These are phyloP conservation scores for Phenacoccus solenopsis DNA, from an alignment of 1,140 invertebrate genomes.

Conservation along the genomic window DNA sequence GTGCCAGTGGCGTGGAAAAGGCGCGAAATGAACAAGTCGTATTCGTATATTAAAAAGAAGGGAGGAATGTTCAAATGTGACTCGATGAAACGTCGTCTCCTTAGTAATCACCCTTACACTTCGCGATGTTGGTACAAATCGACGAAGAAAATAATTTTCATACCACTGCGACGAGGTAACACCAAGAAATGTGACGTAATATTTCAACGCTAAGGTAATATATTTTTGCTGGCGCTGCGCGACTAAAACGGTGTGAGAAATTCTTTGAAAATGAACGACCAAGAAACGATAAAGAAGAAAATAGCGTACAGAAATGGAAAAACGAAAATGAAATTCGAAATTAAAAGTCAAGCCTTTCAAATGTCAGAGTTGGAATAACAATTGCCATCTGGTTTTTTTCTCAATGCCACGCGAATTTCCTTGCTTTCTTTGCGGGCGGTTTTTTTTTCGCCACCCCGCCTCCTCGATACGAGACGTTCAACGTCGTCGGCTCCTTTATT, in stretches of 20 bases:
- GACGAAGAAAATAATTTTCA: neutral
- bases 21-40: neutral
- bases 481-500: neutral
- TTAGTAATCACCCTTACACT: neutral
- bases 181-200: neutral
- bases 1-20: no score
- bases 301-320: conserved; percentile 1
- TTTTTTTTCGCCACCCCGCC: neutral
- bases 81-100: neutral
- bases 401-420: neutral
- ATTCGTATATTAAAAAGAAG: neutral
- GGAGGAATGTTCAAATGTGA: neutral
- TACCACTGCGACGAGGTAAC: neutral
- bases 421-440: neutral
- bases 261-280: neutral
- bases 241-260: neutral
- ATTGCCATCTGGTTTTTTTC: conserved; percentile 1
- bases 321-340: conserved; percentile 3
- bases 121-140: neutral
- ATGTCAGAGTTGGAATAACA: conserved; percentile 1
- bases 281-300: no score
- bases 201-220: neutral
- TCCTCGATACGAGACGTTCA: neutral
- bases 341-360: conserved; percentile 2
- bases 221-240: neutral